Evolutionary conservation across 2,113 vertebrate genomes (phyloP).

Genomic region (Perca schrenkii): DNA sequence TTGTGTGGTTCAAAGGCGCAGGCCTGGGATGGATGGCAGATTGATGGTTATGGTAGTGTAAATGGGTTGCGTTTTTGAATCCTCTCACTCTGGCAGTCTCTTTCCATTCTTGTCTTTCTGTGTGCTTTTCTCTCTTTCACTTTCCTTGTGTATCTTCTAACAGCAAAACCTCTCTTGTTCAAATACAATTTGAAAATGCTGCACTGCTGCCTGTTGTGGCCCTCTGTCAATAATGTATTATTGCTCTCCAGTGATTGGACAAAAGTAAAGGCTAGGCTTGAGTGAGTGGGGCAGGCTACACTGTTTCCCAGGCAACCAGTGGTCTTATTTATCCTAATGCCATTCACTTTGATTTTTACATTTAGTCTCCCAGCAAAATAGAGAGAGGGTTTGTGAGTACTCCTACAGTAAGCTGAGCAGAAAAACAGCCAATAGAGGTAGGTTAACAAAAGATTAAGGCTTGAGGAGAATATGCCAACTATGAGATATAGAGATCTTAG

Average conservation of each 20-base stretch:
- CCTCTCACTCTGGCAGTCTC: conserved; percentile 49
- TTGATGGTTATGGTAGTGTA: conserved; percentile 76
- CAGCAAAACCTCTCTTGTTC: conserved; percentile 77
- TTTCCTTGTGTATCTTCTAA: conserved; percentile 66
- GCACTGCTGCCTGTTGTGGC: conserved; percentile 82
- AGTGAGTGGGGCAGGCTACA: conserved; percentile 82
- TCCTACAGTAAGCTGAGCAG: conserved; percentile 59
- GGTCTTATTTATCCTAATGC: conserved; percentile 87
- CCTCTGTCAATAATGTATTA: conserved; percentile 86
- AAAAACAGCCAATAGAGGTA: conserved; percentile 29
- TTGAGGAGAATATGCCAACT: conserved; percentile 45
- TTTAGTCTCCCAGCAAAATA: conserved; percentile 77
- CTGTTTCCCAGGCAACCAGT: conserved; percentile 85
- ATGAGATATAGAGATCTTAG: conserved; percentile 54
- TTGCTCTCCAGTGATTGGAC: conserved; percentile 85
- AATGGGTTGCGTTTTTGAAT: conserved; percentile 67
- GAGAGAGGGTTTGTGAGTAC: conserved; percentile 59
- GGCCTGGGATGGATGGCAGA: conserved; percentile 72
- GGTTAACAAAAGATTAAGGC: conserved; percentile 41
- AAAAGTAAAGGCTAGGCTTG: conserved; percentile 85
- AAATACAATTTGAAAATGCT: conserved; percentile 84
- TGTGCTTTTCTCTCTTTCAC: conserved; percentile 50
- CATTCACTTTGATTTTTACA: conserved; percentile 88
- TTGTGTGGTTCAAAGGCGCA: conserved; percentile 68
- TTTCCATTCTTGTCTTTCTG: conserved; percentile 39